These are phyloP conservation scores for Dendronephthya gigantea DNA, from an alignment of 64 coral and sea anemone genomes.

Conservation along the genomic window DNA sequence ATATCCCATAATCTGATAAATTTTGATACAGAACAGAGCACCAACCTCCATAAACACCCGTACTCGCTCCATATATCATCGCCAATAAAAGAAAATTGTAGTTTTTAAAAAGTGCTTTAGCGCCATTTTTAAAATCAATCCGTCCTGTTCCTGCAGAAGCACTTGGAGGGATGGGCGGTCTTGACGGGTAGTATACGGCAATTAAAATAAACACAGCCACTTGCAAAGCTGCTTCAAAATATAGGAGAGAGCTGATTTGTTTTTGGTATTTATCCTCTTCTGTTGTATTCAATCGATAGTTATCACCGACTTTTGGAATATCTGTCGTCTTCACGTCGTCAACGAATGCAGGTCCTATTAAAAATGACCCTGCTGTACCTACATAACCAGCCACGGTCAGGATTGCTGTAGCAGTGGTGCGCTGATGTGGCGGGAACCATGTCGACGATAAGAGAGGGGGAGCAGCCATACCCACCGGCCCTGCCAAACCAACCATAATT, in stretches of 20 bases:
- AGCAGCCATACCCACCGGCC: neutral
- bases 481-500: neutral
- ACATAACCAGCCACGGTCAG: conserved; percentile 32
- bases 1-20: conserved; percentile 20
- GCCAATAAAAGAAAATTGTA: conserved; percentile 33
- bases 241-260: conserved; percentile 23
- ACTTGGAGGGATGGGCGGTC: conserved; percentile 44
- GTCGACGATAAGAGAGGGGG: conserved; percentile 18
- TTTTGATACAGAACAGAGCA: conserved; percentile 70
- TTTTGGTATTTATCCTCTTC: conserved; percentile 30
- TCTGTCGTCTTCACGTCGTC: neutral
- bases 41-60: conserved; percentile 48
- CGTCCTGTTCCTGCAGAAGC: neutral
- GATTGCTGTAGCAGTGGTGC: conserved; percentile 54
- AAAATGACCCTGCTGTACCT: conserved; percentile 35
- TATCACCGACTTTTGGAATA: conserved; percentile 6
- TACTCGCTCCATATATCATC: conserved; percentile 24
- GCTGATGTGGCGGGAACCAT: conserved; percentile 55
- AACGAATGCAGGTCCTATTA: conserved; percentile 53
- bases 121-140: conserved; percentile 24
- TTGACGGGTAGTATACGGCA: conserved; percentile 41
- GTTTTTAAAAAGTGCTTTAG: conserved; percentile 11
- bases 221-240: conserved; percentile 36
- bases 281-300: neutral
- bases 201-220: conserved; percentile 41